Evolutionary conservation across 2,888 invertebrate species (phyloP).

Genomic region (Lithophane leautieri): DNA sequence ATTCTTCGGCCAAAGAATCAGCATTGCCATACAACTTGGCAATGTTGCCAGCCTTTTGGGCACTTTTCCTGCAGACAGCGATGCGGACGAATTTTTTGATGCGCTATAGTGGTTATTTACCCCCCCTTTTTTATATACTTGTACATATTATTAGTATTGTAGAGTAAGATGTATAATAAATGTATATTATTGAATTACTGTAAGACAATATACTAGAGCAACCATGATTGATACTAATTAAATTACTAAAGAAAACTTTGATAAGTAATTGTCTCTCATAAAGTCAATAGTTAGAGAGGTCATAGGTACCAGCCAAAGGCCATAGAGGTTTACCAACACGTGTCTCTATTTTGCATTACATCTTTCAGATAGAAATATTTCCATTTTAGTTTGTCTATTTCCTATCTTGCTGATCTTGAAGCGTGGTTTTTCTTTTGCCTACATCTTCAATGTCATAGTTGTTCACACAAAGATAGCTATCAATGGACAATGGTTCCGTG

Average conservation of each 20-base stretch:
- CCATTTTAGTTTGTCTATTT: conserved; percentile 30
- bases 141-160: too few species aligned
- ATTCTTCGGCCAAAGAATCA: too few species aligned
- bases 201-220: neutral
- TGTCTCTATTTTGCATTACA: conserved; percentile 33
- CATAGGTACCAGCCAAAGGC: too few species aligned
- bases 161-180: too few species aligned
- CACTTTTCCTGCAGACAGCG: too few species aligned
- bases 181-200: too few species aligned
- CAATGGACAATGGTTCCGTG: neutral
- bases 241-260: conserved; percentile 23
- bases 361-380: conserved; percentile 28
- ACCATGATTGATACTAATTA: conserved; percentile 17
- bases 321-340: too few species aligned
- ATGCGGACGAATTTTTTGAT: too few species aligned
- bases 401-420: conserved; percentile 48
- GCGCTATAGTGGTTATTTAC: too few species aligned
- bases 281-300: conserved; percentile 17
- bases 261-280: conserved; percentile 21
- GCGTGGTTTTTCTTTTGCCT: conserved; percentile 18
- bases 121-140: too few species aligned
- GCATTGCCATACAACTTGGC: too few species aligned
- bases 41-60: too few species aligned
- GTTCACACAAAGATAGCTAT: conserved; percentile 3
- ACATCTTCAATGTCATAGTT: conserved; percentile 7